Evolutionary conservation across 2,888 invertebrate species (phyloP).

Genomic region (Notodonta dromedarius): DNA sequence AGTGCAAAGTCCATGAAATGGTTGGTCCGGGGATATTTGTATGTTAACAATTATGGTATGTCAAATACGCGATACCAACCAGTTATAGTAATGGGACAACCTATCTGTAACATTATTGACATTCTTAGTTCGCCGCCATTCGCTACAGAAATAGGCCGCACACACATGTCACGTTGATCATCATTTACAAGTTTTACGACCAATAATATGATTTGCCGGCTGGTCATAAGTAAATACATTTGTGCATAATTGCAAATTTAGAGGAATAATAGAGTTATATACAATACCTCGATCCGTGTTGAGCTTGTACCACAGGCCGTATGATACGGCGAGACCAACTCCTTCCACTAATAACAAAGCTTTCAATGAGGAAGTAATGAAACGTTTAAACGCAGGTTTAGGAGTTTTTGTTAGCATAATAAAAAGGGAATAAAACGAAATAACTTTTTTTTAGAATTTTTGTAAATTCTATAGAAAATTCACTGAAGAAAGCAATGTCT

Average conservation of each 20-base stretch:
- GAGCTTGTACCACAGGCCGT: slow-evolving; percentile 87
- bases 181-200: neutral
- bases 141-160: neutral
- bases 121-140: no score
- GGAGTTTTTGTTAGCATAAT: slow-evolving; percentile 88
- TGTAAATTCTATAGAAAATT: slow-evolving; percentile 16
- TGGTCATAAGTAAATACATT: neutral
- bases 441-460: slow-evolving; percentile 12
- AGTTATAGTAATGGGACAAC: no score
- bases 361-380: slow-evolving; percentile 81
- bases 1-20: no score
- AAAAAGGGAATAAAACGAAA: slow-evolving; percentile 32
- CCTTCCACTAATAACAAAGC: slow-evolving; percentile 85
- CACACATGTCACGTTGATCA: neutral
- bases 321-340: slow-evolving; percentile 83
- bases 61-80: no score
- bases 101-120: no score
- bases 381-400: slow-evolving; percentile 80
- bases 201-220: neutral
- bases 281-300: slow-evolving; percentile 90
- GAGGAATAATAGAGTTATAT: slow-evolving; percentile 41
- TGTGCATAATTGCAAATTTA: neutral
- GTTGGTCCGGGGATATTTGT: no score
- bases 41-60: no score
- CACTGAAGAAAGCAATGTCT: slow-evolving; percentile 33